These are phyloP conservation scores for Hypotaenidia philippensis DNA, from an alignment of 2,797 vertebrate genomes.

Conservation along the genomic window DNA sequence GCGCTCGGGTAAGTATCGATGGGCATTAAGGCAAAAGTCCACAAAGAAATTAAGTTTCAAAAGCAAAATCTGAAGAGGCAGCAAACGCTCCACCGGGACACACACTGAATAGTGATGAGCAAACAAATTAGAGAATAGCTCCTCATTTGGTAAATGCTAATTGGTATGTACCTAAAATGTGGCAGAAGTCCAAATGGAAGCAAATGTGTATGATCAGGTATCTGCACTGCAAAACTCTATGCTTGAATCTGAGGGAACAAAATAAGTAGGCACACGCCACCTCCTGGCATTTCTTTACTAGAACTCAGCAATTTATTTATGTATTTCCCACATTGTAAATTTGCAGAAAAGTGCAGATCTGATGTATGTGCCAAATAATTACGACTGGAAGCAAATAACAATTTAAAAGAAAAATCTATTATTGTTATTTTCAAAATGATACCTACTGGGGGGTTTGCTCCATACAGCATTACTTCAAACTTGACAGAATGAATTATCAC, in stretches of 20 bases:
- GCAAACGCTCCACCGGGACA: neutral
- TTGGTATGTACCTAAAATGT: neutral
- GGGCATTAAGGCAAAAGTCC: neutral
- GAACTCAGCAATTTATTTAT: neutral
- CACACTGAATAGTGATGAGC: neutral
- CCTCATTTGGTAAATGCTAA: conserved; percentile 5
- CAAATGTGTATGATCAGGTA: neutral
- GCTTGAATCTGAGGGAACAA: neutral
- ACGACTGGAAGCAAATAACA: neutral
- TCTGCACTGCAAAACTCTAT: neutral
- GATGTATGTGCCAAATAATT: neutral
- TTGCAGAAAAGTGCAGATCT: neutral
- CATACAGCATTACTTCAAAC: neutral
- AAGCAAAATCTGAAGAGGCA: conserved; percentile 4
- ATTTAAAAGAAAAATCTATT: neutral
- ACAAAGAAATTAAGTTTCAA: conserved; percentile 4
- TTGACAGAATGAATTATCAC: neutral
- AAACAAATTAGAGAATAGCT: conserved; percentile 3
- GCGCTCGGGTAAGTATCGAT: neutral
- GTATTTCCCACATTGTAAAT: neutral
- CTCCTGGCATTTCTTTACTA: conserved; percentile 35
- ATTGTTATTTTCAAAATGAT: neutral
- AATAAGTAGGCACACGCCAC: conserved; percentile 24
- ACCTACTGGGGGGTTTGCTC: neutral
- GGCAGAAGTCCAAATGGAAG: neutral